Base-by-base conservation (phyloP, 2,888 invertebrate genomes). In the Luffia ferchaultella region DNA sequence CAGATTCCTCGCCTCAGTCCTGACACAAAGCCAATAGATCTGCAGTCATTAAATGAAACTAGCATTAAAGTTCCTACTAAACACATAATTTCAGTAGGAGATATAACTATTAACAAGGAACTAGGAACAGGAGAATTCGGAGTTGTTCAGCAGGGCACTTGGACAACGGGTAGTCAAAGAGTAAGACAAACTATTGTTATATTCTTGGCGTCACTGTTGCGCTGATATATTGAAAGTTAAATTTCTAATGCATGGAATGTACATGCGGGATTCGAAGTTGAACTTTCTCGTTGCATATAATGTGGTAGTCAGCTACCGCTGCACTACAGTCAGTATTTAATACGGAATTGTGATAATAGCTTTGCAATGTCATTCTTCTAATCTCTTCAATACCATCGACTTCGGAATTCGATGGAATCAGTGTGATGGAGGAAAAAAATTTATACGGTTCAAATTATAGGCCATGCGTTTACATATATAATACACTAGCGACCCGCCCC, bases 91-190 rank as follows among this genome's bases (percentile, higher is more conserved):
- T 90, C 92, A 1, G 91, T 94, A 30, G 96, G 96, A 64, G 92
- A 94, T 58, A 96, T 98, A 62, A 91, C 93, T 53, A 92, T 97
- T 46, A 96, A 96, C 70, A 97, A 97, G 70, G 96, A 96, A 67
- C 83, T 99, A 51, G 98, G 98, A 20, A 93, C 92, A 62, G 98
- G 99, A 15, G 98, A 99, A 74, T 99, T 99, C 82, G 98, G 98
- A 2, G 93, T 96, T 15, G 98, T 99, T 0, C 97, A 97, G 69
- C 98, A 97, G 76, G 98, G 97, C 2, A 94, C 96, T 7, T 98
- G 97, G 97, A 95, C 94, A 47, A 95, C 96, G 66, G 95, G 95
- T 59, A 95, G 93, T 52, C 95, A 96, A 76, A 87, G 96, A 78
- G 93, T 95, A 74, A 77, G 83, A 66, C 12, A 30, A 30, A 30